Evolutionary conservation across 1,140 invertebrate genomes (phyloP).

Genomic region (Meloidogyne exigua): DNA sequence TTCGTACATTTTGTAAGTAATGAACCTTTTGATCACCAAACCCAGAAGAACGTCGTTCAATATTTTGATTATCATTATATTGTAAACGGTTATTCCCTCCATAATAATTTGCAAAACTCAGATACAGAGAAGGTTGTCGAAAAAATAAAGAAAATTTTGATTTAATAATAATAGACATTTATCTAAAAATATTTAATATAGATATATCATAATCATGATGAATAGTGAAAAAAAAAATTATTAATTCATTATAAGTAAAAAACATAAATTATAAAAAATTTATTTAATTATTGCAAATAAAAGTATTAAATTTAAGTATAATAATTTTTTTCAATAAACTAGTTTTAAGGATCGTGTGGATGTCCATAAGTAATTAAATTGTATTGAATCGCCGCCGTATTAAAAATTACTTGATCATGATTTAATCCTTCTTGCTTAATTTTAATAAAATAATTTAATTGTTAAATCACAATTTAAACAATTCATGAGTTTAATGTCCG

Average conservation of each 20-base stretch:
- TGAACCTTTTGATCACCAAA: background rate
- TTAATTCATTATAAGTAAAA: too few relatives aligned
- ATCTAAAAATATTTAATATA: background rate
- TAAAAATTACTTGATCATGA: conserved; percentile 54
- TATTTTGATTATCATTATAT: background rate
- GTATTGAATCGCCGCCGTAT: conserved; percentile 47
- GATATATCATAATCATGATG: background rate
- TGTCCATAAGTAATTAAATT: conserved; percentile 48
- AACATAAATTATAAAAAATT: too few relatives aligned
- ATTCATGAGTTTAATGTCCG: too few relatives aligned
- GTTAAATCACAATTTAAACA: too few relatives aligned
- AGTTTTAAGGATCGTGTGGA: background rate
- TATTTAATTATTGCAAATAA: too few relatives aligned
- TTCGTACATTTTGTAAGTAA: background rate
- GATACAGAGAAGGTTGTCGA: background rate
- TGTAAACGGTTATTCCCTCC: background rate
- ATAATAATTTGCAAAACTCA: background rate
- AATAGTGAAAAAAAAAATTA: background rate
- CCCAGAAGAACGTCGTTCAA: background rate
- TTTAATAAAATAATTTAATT: conserved; percentile 10
- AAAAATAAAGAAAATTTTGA: background rate
- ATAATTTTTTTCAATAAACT: background rate
- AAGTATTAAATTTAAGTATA: too few relatives aligned
- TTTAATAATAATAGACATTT: background rate
- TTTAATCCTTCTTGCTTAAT: conserved; percentile 47